Evolutionary conservation across 2,797 vertebrate genomes (phyloP), one percentile per base, ranked within the genome.

Genomic region (Nothura maculosa): DNA sequence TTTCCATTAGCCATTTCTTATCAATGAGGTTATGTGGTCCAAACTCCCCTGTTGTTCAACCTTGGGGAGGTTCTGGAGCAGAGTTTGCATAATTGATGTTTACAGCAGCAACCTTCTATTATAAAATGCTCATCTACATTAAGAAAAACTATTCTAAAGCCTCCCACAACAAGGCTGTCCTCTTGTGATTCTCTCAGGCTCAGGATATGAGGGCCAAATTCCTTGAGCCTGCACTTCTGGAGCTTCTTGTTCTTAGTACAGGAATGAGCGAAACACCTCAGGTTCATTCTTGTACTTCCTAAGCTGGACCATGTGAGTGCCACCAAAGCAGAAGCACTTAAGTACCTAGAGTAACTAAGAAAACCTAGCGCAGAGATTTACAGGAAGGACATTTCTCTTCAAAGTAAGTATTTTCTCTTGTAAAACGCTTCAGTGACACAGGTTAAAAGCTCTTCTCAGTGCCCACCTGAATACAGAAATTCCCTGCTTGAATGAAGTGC

Each of bases 161-260:
- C 54, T 89, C 42, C 50, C 73, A 82, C 74, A 87, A 90, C 0
- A 7, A 83, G 66, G 66, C 79, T 92, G 34, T 22, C 60, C 40
- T 43, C 82, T 64, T 79, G 50, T 47, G 58, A 50, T 85, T 85
- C 87, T 83, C 73, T 78, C 80, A 42, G 50, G 55, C 93, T 84
- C 63, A 64, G 63, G 60, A 67, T 83, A 91, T 34, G 25, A 30
- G 30, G 92, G 36, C 79, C 38, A 81, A 86, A 89, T 83, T 94
- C 73, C 77, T 91, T 81, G 43, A 83, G 63, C 43, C 75, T 89
- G 73, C 50, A 57, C 21, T 89, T 73, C 69, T 83, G 90, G 81
- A 90, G 43, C 73, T 79, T 78, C 81, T 85, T 95, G 94, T 94
- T 89, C 84, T 87, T 91, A 36, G 38, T 81, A 57, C 63, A 73